Conservation (phyloP, 2,888 invertebrate species). For the Hetaerina titia region DNA sequence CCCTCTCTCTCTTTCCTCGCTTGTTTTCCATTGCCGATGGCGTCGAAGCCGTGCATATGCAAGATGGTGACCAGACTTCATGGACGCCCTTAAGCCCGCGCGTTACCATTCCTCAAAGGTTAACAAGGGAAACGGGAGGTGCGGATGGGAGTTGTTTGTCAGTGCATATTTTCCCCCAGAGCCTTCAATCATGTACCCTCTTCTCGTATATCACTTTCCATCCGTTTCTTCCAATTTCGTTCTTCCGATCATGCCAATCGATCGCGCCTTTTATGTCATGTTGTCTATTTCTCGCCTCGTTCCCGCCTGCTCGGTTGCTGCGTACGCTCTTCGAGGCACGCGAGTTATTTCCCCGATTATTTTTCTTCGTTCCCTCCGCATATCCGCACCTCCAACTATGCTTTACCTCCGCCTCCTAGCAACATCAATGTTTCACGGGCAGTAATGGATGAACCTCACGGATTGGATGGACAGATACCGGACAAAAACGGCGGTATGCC, state of each 20-base stretch:
- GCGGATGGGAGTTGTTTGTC: background rate
- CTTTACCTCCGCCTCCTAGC: background rate
- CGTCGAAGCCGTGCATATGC: conserved; percentile 39
- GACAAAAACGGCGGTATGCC: background rate
- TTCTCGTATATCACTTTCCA: background rate
- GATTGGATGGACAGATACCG: background rate
- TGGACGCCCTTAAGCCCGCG: conserved; percentile 2
- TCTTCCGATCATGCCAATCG: conserved; percentile 30
- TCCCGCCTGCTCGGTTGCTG: background rate
- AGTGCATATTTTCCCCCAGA: conserved; percentile 21
- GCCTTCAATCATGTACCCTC: background rate
- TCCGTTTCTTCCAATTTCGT: background rate
- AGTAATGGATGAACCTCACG: conserved; percentile 14
- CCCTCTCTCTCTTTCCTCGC: background rate
- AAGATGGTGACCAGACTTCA: conserved; percentile 2
- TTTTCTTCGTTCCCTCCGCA: background rate
- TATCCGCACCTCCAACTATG: conserved; percentile 5
- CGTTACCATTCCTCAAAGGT: background rate
- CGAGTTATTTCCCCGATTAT: background rate
- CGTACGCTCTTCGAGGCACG: background rate
- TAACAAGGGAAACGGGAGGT: background rate
- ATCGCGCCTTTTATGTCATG: conserved; percentile 39
- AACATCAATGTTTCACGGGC: conserved; percentile 39
- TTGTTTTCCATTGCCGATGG: conserved; percentile 29
- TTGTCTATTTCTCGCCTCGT: conserved; percentile 48